Conservation (phyloP, 2,113 vertebrate species). For the Limnothrissa miodon region DNA sequence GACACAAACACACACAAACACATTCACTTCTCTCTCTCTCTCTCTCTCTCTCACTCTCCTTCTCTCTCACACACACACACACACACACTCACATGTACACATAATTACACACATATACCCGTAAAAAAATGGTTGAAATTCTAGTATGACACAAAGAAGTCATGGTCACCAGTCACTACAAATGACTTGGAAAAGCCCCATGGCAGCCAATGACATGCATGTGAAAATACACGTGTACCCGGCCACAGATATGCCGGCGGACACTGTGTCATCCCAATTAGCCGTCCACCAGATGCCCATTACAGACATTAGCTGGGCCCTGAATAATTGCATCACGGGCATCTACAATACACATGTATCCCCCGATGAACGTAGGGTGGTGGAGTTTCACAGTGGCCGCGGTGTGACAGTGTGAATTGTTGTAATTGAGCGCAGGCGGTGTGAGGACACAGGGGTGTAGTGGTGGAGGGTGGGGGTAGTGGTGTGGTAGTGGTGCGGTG, state of each 20-base stretch:
- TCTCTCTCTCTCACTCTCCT: no score
- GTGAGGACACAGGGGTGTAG: background rate
- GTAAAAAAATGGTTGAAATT: no score
- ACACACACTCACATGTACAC: background rate
- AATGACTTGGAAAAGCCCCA: background rate
- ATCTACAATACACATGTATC: background rate
- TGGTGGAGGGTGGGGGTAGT: background rate
- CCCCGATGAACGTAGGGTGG: background rate
- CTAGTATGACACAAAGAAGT: background rate
- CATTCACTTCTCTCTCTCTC: no score
- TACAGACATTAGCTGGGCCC: background rate
- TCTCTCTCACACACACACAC: no score
- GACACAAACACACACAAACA: no score
- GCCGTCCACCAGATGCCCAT: background rate
- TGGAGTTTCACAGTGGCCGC: background rate
- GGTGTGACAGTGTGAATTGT: constrained; percentile 8
- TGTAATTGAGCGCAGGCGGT: background rate
- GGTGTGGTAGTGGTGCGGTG: no score
- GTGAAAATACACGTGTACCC: background rate
- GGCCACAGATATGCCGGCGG: background rate
- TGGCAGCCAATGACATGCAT: background rate
- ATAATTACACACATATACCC: background rate
- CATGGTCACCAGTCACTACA: background rate
- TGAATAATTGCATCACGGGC: background rate
- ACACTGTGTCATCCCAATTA: background rate